Conservation (phyloP, 2,888 invertebrate genomes). For the Palloptera scutellata region DNA sequence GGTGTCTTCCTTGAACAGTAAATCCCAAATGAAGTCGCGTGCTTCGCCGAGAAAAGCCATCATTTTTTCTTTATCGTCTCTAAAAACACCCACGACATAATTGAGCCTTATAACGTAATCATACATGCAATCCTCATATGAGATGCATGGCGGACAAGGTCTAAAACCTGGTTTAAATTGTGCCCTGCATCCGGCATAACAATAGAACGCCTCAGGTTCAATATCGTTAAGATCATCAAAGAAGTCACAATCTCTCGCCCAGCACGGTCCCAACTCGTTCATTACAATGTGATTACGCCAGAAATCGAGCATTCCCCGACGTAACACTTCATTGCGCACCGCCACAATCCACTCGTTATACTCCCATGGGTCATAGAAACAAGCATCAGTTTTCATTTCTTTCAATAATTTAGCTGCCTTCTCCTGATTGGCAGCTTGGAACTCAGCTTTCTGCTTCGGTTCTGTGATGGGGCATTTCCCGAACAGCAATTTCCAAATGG, state of each 20-base stretch:
- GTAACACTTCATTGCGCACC: slow-evolving; percentile 53
- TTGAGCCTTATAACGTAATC: slow-evolving; percentile 20
- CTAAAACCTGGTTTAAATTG: slow-evolving; percentile 2
- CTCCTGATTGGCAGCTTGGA: slow-evolving; percentile 1
- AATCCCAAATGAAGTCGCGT: slow-evolving; percentile 40
- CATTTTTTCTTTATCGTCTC: not conserved
- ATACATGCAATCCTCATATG: not conserved
- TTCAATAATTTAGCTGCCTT: slow-evolving; percentile 49
- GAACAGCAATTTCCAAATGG: slow-evolving; percentile 55
- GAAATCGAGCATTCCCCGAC: slow-evolving; percentile 50
- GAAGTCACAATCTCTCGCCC: slow-evolving; percentile 54
- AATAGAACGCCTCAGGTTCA: slow-evolving; percentile 51
- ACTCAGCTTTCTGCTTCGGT: slow-evolving; percentile 37
- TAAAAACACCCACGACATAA: not conserved
- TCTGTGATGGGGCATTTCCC: slow-evolving; percentile 22
- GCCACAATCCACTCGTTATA: slow-evolving; percentile 60
- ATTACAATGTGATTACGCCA: slow-evolving; percentile 57
- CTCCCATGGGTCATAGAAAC: slow-evolving; percentile 51
- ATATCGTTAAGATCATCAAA: slow-evolving; percentile 50
- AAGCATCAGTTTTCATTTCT: slow-evolving; percentile 62
- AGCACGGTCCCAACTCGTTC: slow-evolving; percentile 54
- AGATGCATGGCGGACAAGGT: too few species aligned
- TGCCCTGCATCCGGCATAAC: slow-evolving; percentile 38
- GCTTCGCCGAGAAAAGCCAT: slow-evolving; percentile 9
- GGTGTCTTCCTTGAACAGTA: slow-evolving; percentile 38